phyloP scores from a whole-genome alignment of 2,113 vertebrate species.

The Heptranchias perlo region DNA sequence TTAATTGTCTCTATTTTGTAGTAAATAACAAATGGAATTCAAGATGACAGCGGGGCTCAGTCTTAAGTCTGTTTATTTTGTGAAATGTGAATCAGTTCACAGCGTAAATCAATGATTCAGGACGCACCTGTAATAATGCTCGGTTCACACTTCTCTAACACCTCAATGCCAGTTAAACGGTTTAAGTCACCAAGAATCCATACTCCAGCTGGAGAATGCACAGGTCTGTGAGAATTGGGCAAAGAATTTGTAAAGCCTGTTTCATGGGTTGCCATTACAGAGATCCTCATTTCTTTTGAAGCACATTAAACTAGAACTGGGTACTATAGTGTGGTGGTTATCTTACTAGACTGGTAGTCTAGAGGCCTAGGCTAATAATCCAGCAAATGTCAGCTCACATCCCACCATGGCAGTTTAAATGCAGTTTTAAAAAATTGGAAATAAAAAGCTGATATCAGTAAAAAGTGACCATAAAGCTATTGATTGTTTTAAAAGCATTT shows the following conservation, averaged over 20 bases:
- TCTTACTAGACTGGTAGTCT: not conserved
- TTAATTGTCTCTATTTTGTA: not conserved
- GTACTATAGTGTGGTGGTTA: not conserved
- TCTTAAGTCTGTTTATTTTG: not conserved
- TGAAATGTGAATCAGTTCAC: slow-evolving; percentile 7
- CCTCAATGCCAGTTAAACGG: not conserved
- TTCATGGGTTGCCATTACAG: not conserved
- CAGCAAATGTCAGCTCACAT: not conserved
- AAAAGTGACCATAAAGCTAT: too few relatives aligned
- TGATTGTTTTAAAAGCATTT: too few relatives aligned
- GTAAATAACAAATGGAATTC: not conserved
- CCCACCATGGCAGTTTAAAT: not conserved
- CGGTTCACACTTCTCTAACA: not conserved
- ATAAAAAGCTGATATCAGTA: too few relatives aligned
- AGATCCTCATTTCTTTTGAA: not conserved
- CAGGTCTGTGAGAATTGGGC: not conserved
- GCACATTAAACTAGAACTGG: not conserved
- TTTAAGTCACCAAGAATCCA: not conserved
- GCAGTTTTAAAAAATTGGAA: too few relatives aligned
- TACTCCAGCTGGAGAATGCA: not conserved
- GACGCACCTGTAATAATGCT: not conserved
- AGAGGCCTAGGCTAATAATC: not conserved
- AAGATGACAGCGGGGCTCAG: not conserved
- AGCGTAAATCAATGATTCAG: not conserved
- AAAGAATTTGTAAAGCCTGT: not conserved